Conservation (phyloP, 2,888 invertebrate genomes). For the Emmelina monodactyla region DNA sequence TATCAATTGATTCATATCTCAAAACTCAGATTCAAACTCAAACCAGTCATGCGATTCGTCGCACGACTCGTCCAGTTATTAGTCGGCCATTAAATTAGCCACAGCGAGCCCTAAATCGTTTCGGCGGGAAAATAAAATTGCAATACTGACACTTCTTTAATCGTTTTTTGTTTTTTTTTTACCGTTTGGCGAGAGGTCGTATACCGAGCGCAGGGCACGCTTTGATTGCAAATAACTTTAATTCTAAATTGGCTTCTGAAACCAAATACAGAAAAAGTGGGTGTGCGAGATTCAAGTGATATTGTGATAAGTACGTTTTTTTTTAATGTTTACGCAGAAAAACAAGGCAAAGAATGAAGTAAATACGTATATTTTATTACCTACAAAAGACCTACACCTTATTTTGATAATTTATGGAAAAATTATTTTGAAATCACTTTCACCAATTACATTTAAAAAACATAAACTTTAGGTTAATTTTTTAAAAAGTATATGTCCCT, state of each 20-base stretch:
- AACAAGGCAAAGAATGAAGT: no score
- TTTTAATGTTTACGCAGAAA: no score
- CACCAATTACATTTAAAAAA: no score
- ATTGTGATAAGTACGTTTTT: no score
- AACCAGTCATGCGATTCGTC: constrained; percentile 34
- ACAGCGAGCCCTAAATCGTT: constrained; percentile 36
- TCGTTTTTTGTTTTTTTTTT: constrained; percentile 17
- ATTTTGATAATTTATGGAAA: no score
- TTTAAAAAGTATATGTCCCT: no score
- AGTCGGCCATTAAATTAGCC: constrained; percentile 42
- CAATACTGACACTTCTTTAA: constrained; percentile 27
- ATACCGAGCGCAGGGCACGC: background rate
- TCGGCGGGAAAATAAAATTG: constrained; percentile 35
- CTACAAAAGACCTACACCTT: no score
- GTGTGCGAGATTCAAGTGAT: no score
- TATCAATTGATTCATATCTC: no score
- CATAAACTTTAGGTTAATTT: no score
- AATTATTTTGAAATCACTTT: no score
- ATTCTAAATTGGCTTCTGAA: background rate
- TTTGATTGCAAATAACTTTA: background rate
- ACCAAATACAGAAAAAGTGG: background rate
- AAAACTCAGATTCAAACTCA: background rate
- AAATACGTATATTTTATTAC: no score
- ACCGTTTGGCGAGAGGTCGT: constrained; percentile 12
- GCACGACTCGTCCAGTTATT: constrained; percentile 31